phyloP scores from a whole-genome alignment of 2,888 invertebrate genomes.

The Girardia tigrina region DNA sequence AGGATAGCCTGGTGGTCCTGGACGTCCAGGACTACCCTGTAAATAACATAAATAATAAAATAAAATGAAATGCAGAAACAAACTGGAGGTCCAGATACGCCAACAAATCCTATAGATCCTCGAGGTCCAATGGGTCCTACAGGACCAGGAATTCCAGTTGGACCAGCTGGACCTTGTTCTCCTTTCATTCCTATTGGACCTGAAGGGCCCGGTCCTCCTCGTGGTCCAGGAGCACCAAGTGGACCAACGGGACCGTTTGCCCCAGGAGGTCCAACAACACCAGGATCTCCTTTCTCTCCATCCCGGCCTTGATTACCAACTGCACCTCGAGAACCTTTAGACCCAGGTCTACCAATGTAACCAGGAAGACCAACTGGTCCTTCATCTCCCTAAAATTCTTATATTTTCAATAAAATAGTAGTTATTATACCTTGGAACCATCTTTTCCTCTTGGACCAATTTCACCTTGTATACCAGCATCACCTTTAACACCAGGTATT shows the following conservation, averaged over 20 bases:
- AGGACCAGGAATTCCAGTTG: conserved; percentile 31
- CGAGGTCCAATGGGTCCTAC: conserved; percentile 33
- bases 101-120: conserved; percentile 37
- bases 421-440: conserved; percentile 28
- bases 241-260: conserved; percentile 33
- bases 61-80: background rate
- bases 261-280: conserved; percentile 37
- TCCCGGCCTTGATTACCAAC: conserved; percentile 35
- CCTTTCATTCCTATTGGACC: conserved; percentile 35
- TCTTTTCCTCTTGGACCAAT: conserved; percentile 34
- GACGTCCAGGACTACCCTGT: conserved; percentile 34
- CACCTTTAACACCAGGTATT: conserved; percentile 32
- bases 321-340: conserved; percentile 57
- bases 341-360: conserved; percentile 51
- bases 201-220: conserved; percentile 34
- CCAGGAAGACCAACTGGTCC: conserved; percentile 38
- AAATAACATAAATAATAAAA: background rate
- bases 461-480: conserved; percentile 32
- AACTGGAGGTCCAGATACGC: conserved; percentile 37
- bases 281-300: conserved; percentile 39
- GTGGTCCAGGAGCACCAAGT: conserved; percentile 34
- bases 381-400: conserved; percentile 40
- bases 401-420: too few species aligned
- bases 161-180: conserved; percentile 40
- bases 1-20: conserved; percentile 32